Conservation (phyloP, 53 echinoderm and acorn worm species). For the Patiria pectinifera region DNA sequence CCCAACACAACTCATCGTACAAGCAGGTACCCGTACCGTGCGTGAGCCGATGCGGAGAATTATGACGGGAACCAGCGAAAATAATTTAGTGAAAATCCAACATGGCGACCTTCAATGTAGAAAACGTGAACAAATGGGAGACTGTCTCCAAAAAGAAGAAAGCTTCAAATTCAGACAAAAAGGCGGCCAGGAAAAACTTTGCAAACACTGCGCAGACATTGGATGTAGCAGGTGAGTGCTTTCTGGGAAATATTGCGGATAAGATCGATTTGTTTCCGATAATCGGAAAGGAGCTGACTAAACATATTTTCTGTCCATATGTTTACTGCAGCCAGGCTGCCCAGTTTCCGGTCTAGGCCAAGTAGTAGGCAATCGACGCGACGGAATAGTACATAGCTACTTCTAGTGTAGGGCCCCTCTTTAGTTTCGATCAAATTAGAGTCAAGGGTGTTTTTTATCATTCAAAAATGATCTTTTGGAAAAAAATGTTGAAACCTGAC, state of each 20-base stretch:
- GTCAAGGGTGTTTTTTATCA: no score
- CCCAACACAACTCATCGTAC: no score
- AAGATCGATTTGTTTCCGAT: neutral
- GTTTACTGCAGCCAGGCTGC: neutral
- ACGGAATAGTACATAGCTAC: no score
- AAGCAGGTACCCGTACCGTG: neutral
- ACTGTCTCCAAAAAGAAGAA: constrained; percentile 93
- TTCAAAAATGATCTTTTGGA: no score
- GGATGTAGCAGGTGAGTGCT: constrained; percentile 75
- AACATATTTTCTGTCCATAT: constrained; percentile 15
- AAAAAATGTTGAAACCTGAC: no score
- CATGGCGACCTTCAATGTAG: constrained; percentile 53
- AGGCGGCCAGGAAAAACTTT: constrained; percentile 82
- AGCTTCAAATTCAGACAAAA: constrained; percentile 88
- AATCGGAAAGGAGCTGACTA: constrained; percentile 33
- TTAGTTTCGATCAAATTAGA: no score
- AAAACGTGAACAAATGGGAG: constrained; percentile 81
- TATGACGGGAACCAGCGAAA: constrained; percentile 15
- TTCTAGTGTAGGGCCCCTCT: no score
- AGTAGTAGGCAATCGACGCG: no score
- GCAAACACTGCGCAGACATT: constrained; percentile 65
- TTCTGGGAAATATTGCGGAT: neutral
- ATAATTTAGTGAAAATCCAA: constrained; percentile 4
- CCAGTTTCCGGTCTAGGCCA: constrained; percentile 21
- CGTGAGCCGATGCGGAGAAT: neutral